Percentiles rank a stretch among this genome's conserved stretches.
These are phyloP conservation scores for Stichopus horrens DNA, from an alignment of 53 echinoderm and acorn worm species.

Conservation along the genomic window DNA sequence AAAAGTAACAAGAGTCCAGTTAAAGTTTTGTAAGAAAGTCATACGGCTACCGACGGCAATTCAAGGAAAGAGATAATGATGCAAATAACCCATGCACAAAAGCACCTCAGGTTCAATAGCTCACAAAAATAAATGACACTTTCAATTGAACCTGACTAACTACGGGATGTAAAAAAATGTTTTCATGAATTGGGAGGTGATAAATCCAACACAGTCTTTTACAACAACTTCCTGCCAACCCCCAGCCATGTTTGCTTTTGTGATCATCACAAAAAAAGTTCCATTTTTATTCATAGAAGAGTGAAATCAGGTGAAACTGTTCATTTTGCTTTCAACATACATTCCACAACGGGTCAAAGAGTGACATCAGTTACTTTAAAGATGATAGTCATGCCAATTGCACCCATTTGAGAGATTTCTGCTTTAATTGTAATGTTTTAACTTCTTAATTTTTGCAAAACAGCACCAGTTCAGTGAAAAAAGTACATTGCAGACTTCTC, in stretches of 20 bases:
- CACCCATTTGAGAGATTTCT: not conserved
- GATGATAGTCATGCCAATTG: not conserved
- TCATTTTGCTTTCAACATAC: not conserved
- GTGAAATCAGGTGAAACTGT: not conserved
- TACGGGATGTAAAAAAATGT: too few relatives aligned
- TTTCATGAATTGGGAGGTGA: too few relatives aligned
- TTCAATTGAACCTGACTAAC: not conserved
- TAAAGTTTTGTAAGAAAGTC: not conserved
- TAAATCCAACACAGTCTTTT: too few relatives aligned
- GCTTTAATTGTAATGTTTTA: not conserved
- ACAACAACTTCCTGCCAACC: too few relatives aligned
- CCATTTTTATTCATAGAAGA: too few relatives aligned
- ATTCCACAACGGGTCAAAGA: too few relatives aligned
- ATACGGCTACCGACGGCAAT: not conserved
- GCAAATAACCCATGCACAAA: too few relatives aligned
- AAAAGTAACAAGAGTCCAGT: not conserved
- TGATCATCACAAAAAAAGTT: too few relatives aligned
- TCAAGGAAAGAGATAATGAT: not conserved
- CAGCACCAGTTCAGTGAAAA: not conserved
- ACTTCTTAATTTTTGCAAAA: not conserved
- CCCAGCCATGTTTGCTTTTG: too few relatives aligned
- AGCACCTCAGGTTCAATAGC: not conserved
- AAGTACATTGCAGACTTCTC: not conserved
- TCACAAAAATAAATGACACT: not conserved
- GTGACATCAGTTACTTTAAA: not conserved